These are phyloP conservation scores for Brachionus sp. DNA, from an alignment of 1,140 invertebrate genomes.

Conservation along the genomic window DNA sequence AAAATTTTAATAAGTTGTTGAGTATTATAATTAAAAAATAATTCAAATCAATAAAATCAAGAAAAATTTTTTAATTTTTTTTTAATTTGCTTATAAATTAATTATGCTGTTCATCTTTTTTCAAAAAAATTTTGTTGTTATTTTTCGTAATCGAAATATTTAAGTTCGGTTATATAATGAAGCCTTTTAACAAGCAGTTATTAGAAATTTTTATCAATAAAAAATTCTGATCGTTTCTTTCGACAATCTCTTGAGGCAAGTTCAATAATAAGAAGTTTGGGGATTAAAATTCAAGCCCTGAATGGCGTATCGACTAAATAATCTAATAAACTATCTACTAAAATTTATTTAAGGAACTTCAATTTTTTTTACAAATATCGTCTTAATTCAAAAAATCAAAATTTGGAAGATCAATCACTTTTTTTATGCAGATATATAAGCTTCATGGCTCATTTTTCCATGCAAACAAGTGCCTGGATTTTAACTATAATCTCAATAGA, in stretches of 20 bases:
- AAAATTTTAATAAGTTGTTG: no score
- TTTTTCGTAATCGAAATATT: no score
- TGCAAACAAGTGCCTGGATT: conserved; percentile 45
- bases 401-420: conserved; percentile 29
- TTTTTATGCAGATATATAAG: conserved; percentile 45
- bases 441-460: conserved; percentile 43
- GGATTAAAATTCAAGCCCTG: not conserved
- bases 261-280: not conserved
- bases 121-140: no score
- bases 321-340: not conserved
- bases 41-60: no score
- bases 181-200: not conserved
- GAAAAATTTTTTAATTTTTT: no score
- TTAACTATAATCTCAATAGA: conserved; percentile 31
- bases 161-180: no score
- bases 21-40: no score
- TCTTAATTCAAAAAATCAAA: conserved; percentile 14
- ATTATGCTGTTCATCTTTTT: no score
- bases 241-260: not conserved
- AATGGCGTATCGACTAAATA: not conserved
- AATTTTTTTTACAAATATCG: conserved; percentile 46
- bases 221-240: not conserved
- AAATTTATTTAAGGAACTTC: conserved; percentile 42
- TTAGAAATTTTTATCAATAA: not conserved
- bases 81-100: no score